These are phyloP conservation scores for Amphilophus citrinellus DNA, from an alignment of 2,113 vertebrate species.

Conservation along the genomic window DNA sequence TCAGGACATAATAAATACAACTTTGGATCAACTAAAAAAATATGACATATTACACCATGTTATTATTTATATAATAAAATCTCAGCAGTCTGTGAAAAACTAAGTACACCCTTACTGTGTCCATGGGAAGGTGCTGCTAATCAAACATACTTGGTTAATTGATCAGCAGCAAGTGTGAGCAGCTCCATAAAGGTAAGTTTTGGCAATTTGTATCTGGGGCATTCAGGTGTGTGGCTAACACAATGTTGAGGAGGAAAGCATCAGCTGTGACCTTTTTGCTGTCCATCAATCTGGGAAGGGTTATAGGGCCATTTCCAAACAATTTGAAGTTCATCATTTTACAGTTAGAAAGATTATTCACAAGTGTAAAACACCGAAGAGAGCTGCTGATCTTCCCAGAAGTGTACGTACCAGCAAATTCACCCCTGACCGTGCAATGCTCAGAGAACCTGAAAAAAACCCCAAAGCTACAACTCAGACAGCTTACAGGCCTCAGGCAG, in stretches of 20 bases:
- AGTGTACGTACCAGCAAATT: background rate
- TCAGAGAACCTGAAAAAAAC: background rate
- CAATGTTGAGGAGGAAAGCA: background rate
- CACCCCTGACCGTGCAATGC: background rate
- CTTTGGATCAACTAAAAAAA: background rate
- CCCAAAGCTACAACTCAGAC: background rate
- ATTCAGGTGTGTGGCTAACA: background rate
- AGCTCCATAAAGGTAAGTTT: background rate
- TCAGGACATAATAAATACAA: background rate
- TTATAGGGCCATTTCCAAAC: too few relatives aligned
- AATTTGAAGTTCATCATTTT: too few relatives aligned
- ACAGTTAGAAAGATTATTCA: too few relatives aligned
- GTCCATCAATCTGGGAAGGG: too few relatives aligned
- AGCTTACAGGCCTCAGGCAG: background rate
- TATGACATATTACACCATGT: background rate
- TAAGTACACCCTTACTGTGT: too few relatives aligned
- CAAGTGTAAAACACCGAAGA: too few relatives aligned
- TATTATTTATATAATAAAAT: too few relatives aligned
- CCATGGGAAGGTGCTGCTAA: background rate
- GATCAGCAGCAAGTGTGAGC: background rate
- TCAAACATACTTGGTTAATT: background rate
- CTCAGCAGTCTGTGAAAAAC: too few relatives aligned
- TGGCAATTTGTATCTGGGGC: background rate
- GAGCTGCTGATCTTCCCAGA: background rate
- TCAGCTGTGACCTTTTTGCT: background rate